These are phyloP conservation scores for Hephaestus fuliginosus DNA, from an alignment of 2,797 vertebrate genomes.

Conservation along the genomic window DNA sequence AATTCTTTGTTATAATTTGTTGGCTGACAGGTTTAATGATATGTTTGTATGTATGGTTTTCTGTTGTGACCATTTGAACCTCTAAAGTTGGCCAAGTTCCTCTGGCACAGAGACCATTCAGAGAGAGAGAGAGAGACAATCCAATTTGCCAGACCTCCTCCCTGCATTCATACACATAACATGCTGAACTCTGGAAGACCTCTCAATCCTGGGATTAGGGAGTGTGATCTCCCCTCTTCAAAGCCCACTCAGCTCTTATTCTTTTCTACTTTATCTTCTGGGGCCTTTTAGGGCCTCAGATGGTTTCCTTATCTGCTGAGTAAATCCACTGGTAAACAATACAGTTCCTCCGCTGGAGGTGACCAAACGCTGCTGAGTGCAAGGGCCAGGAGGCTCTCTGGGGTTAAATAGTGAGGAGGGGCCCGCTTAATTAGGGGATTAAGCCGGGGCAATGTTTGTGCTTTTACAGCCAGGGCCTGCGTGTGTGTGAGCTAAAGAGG, in stretches of 20 bases:
- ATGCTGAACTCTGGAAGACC: slow-evolving; percentile 86
- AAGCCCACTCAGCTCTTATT: slow-evolving; percentile 78
- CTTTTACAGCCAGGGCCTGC: slow-evolving; percentile 80
- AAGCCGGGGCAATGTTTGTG: slow-evolving; percentile 80
- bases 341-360: slow-evolving; percentile 84
- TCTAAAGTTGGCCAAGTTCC: slow-evolving; percentile 41
- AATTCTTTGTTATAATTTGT: background rate
- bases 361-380: slow-evolving; percentile 81
- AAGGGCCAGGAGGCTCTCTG: slow-evolving; percentile 75
- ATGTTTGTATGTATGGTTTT: slow-evolving; percentile 29
- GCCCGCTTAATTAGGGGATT: slow-evolving; percentile 88
- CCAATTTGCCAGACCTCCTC: slow-evolving; percentile 81
- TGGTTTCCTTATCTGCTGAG: slow-evolving; percentile 84
- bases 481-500: slow-evolving; percentile 39
- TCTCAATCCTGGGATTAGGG: slow-evolving; percentile 83
- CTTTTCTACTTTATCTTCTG: slow-evolving; percentile 82
- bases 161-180: slow-evolving; percentile 82
- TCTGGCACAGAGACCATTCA: slow-evolving; percentile 45
- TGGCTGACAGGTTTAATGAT: slow-evolving; percentile 32
- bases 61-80: slow-evolving; percentile 35
- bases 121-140: slow-evolving; percentile 68
- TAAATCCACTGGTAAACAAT: slow-evolving; percentile 87
- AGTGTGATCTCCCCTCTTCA: slow-evolving; percentile 86
- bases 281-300: slow-evolving; percentile 76
- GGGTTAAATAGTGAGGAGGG: slow-evolving; percentile 82